Base-by-base conservation (phyloP, 1,140 invertebrate genomes). In the Ladona fulva region DNA sequence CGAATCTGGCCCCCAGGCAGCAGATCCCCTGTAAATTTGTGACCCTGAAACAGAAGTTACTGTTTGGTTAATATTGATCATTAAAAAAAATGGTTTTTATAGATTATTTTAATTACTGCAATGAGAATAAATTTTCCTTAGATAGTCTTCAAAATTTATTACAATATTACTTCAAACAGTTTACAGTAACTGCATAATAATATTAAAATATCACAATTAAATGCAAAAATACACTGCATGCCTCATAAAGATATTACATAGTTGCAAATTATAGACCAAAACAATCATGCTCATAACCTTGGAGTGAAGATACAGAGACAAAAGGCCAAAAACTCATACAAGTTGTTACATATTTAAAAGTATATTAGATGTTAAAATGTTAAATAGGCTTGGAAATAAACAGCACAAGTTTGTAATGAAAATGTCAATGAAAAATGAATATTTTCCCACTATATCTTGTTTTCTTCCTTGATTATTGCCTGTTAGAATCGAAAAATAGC, bases 1-100 rank as follows among this genome's bases (percentile, higher is more conserved):
- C 92, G 90, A 78, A 97, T 97, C 88, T 94, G 94, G 42, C 95
- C 95, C 88, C 94, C 93, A 73, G 90, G 83, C 80, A 95, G 86
- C 24, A 97, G 86, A 85, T 97, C 95, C 37, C 94, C 95, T 79
- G 93, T 90, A 87, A 97, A 97, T 82, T 92, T 94, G 86, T 95
- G 93, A 24, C 95, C 95, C 92, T 94, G 81, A 77, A 86, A 83
- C 80, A 78, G 79, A 80, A 83, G 82, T 77, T 80, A 42, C 3
- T 10, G 1, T 74, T 37, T 1, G n/a, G n/a, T n/a, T n/a, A n/a
- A n/a, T n/a, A n/a, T n/a, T n/a, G n/a, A n/a, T n/a, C 52, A 66
- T 66, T 66, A n/a, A 14, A 14, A 66, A 66, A 66, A 66, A n/a
- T 14, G 52, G 52, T 14, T 14, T 66, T 66, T 14, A n/a, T n/a